Conservation (phyloP, 2,797 vertebrate species). For the Lithobates pipiens region DNA sequence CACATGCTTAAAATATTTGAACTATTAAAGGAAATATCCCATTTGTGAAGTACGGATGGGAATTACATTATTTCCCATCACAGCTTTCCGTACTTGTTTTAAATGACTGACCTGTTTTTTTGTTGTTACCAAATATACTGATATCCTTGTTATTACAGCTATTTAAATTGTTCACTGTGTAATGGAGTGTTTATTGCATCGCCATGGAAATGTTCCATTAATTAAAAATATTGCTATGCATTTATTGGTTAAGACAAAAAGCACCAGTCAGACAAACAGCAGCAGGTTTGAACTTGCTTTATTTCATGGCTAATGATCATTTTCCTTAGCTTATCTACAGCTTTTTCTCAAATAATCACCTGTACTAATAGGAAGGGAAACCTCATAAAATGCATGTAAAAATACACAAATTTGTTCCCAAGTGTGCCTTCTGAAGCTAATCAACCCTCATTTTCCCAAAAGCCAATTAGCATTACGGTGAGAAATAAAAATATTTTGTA, state of each 20-base stretch:
- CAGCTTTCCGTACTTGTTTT: conserved; percentile 64
- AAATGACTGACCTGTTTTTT: conserved; percentile 67
- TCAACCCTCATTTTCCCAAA: not conserved
- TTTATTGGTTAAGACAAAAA: conserved; percentile 67
- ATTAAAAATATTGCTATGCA: conserved; percentile 58
- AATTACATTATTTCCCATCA: conserved; percentile 70
- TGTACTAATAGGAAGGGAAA: conserved; percentile 39
- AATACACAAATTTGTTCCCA: not conserved
- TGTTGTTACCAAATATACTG: conserved; percentile 16
- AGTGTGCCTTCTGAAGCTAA: not conserved
- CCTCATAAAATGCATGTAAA: conserved; percentile 3
- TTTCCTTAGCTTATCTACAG: conserved; percentile 60
- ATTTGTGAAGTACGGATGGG: conserved; percentile 68
- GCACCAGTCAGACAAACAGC: conserved; percentile 60
- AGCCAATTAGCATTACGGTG: not conserved
- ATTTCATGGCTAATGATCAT: conserved; percentile 62
- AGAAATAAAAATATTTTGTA: not conserved
- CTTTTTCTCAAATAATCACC: conserved; percentile 39
- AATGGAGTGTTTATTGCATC: conserved; percentile 69
- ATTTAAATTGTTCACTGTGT: conserved; percentile 64
- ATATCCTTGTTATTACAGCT: conserved; percentile 69
- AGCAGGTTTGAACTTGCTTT: conserved; percentile 64
- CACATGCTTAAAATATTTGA: conserved; percentile 74
- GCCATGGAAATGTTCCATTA: conserved; percentile 61
- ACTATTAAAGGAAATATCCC: conserved; percentile 72